These are phyloP conservation scores for Epiblema foenella DNA, from an alignment of 2,888 invertebrate genomes.

Conservation along the genomic window DNA sequence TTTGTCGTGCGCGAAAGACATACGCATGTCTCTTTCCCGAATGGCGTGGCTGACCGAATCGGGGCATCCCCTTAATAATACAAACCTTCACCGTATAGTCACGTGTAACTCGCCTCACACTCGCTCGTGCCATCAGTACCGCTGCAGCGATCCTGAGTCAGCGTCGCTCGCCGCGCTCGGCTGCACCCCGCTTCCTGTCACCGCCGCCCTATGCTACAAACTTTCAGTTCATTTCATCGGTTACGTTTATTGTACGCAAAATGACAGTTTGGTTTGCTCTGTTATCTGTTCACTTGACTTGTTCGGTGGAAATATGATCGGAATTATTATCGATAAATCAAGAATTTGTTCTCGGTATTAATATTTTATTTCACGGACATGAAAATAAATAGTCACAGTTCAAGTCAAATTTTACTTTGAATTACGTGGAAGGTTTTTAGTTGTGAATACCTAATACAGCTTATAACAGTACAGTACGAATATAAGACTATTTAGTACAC, in stretches of 20 bases:
- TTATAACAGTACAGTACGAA: too few relatives aligned
- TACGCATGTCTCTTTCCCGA: too few relatives aligned
- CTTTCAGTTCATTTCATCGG: conserved; percentile 81
- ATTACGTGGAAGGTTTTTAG: too few relatives aligned
- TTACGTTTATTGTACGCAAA: conserved; percentile 63
- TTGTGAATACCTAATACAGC: too few relatives aligned
- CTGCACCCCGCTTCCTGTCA: conserved; percentile 80
- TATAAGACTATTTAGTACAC: too few relatives aligned
- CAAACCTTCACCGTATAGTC: not conserved
- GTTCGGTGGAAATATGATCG: conserved; percentile 19
- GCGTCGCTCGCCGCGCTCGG: conserved; percentile 72
- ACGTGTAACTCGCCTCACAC: conserved; percentile 1
- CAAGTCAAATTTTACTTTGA: not conserved
- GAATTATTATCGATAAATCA: conserved; percentile 22
- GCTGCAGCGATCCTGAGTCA: conserved; percentile 69
- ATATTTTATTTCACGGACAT: not conserved
- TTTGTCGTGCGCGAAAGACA: too few relatives aligned
- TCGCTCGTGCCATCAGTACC: conserved; percentile 60
- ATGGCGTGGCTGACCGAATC: too few relatives aligned
- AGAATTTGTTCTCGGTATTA: not conserved
- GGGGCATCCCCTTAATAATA: conserved; percentile 37
- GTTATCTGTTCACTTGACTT: conserved; percentile 37
- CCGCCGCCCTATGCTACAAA: conserved; percentile 70
- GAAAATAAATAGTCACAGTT: not conserved
- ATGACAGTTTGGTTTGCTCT: conserved; percentile 54